These are phyloP conservation scores for Drosophila subpulchrella DNA, from an alignment of 1,140 invertebrate genomes.

Conservation along the genomic window DNA sequence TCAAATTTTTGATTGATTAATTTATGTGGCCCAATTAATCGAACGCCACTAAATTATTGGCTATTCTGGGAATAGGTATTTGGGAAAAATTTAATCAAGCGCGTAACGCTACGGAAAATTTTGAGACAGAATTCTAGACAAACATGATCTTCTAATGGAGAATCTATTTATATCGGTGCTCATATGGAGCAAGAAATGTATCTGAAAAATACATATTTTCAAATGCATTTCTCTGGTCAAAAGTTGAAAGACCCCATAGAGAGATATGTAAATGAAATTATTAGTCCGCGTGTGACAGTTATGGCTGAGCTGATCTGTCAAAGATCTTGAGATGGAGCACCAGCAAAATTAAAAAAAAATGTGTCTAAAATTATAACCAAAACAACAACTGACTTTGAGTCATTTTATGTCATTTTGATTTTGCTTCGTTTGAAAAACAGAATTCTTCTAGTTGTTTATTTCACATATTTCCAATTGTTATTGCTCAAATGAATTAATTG, in stretches of 20 bases:
- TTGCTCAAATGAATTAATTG: constrained; percentile 23
- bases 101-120: constrained; percentile 40
- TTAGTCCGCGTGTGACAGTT: constrained; percentile 19
- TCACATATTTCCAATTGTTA: constrained; percentile 36
- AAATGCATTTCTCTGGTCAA: constrained; percentile 46
- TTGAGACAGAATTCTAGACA: constrained; percentile 6
- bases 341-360: constrained; percentile 8
- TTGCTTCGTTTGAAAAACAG: constrained; percentile 21
- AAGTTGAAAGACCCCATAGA: constrained; percentile 48
- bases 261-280: constrained; percentile 25
- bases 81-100: constrained; percentile 19
- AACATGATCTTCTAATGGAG: constrained; percentile 33
- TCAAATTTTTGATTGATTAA: constrained; percentile 58
- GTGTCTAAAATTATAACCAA: constrained; percentile 33
- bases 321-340: constrained; percentile 3
- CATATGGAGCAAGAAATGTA: constrained; percentile 26
- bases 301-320: constrained; percentile 21
- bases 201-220: constrained; percentile 31
- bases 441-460: constrained; percentile 26
- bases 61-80: constrained; percentile 5
- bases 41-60: constrained; percentile 1
- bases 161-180: constrained; percentile 38
- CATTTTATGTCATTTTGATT: not conserved
- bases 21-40: constrained; percentile 51
- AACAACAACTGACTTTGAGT: constrained; percentile 10